Conservation (phyloP, 2,797 vertebrate genomes). For the Rhadinocentrus ornatus region DNA sequence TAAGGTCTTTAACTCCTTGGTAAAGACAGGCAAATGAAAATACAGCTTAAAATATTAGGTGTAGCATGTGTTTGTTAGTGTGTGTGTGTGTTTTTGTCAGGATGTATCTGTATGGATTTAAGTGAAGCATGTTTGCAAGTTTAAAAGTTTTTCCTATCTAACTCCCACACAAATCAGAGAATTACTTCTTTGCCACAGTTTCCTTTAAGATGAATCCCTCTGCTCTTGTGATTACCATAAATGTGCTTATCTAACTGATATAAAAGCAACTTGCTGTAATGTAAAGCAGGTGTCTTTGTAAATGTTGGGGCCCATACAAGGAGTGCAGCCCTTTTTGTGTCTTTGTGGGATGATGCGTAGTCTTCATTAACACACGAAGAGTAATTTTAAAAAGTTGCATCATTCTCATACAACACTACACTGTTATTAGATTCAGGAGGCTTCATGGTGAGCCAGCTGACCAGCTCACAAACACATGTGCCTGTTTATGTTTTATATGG, state of each 20-base stretch:
- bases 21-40: conserved; percentile 13
- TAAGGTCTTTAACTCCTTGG: background rate
- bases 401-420: conserved; percentile 23
- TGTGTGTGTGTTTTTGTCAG: conserved; percentile 20
- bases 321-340: background rate
- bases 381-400: conserved; percentile 31
- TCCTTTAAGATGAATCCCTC: conserved; percentile 15
- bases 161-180: conserved; percentile 27
- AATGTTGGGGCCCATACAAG: conserved; percentile 23
- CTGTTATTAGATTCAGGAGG: conserved; percentile 33
- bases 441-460: conserved; percentile 31
- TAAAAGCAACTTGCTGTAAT: conserved; percentile 29
- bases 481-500: conserved; percentile 31
- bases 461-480: conserved; percentile 39
- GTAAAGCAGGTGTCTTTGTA: conserved; percentile 3
- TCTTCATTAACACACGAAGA: conserved; percentile 14
- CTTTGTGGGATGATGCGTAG: conserved; percentile 9
- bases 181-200: background rate
- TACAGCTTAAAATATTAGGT: background rate
- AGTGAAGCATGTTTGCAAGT: conserved; percentile 27
- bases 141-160: conserved; percentile 37
- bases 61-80: conserved; percentile 2
- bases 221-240: conserved; percentile 31
- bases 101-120: conserved; percentile 11
- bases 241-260: conserved; percentile 18